These are phyloP conservation scores for Nephrocerus scutellatus DNA, from an alignment of 2,888 invertebrate species.

Conservation along the genomic window DNA sequence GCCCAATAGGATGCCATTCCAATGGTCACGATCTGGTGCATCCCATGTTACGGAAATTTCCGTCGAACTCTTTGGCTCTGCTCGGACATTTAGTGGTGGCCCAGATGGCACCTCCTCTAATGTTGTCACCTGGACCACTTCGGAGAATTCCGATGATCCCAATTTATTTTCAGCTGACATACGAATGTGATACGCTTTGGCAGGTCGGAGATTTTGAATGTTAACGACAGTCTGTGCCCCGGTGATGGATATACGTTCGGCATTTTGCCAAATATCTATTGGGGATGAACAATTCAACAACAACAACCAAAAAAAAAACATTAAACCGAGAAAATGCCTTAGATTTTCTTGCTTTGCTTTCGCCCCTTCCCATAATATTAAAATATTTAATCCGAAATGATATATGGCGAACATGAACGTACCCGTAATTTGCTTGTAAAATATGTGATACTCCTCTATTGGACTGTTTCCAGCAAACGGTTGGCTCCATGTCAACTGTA, in stretches of 20 bases:
- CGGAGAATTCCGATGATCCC: constrained; percentile 80
- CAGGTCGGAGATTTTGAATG: constrained; percentile 74
- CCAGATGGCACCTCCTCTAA: constrained; percentile 79
- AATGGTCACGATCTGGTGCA: constrained; percentile 74
- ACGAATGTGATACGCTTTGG: constrained; percentile 79
- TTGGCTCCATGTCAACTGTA: constrained; percentile 82
- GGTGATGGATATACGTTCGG: constrained; percentile 72
- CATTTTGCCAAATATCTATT: constrained; percentile 71
- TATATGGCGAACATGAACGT: constrained; percentile 12
- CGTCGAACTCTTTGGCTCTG: constrained; percentile 77
- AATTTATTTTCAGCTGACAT: constrained; percentile 85
- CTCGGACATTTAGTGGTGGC: constrained; percentile 71
- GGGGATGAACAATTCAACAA: not conserved
- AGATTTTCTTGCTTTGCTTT: constrained; percentile 11
- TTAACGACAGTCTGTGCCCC: constrained; percentile 76
- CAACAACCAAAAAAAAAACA: not conserved
- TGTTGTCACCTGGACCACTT: constrained; percentile 78
- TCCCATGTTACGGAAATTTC: constrained; percentile 81
- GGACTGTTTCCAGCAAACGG: constrained; percentile 86
- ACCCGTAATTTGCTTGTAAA: constrained; percentile 74
- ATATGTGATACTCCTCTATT: constrained; percentile 80
- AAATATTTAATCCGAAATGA: constrained; percentile 4
- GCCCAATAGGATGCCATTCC: constrained; percentile 82
- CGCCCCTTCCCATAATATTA: constrained; percentile 1
- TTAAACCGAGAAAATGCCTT: not conserved